Percentiles rank a stretch among this genome's conserved stretches.
These are phyloP conservation scores for Turdus rufiventris DNA, from an alignment of 2,113 vertebrate species.

Conservation along the genomic window DNA sequence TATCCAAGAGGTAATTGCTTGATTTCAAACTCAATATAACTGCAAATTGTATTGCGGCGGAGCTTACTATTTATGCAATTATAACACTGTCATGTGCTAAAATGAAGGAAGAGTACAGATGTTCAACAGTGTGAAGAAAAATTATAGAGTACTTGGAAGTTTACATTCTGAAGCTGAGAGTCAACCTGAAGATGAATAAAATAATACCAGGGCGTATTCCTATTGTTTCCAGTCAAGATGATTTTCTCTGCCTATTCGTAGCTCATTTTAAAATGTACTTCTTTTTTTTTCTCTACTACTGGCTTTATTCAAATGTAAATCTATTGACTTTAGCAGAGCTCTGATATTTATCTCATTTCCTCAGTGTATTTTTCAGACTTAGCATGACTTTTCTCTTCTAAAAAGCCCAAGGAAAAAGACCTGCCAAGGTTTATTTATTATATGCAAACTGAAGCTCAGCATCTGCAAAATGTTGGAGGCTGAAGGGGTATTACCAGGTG, in stretches of 20 bases:
- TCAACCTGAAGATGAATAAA: background rate
- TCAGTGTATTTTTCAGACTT: constrained; percentile 16
- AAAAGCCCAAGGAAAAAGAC: background rate
- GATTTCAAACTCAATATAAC: background rate
- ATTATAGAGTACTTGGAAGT: background rate
- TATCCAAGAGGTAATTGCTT: background rate
- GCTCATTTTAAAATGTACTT: background rate
- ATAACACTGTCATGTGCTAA: background rate
- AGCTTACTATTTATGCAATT: background rate
- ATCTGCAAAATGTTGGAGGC: background rate
- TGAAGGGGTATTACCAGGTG: background rate
- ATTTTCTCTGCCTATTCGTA: background rate
- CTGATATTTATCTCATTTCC: constrained; percentile 43
- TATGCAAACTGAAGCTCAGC: background rate
- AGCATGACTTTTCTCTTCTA: background rate
- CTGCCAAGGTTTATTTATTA: background rate
- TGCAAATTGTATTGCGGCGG: background rate
- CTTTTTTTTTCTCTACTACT: background rate
- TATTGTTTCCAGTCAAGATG: background rate
- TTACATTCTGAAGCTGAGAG: background rate
- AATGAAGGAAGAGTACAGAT: background rate
- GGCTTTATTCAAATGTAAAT: constrained; percentile 35
- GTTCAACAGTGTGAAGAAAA: background rate
- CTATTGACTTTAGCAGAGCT: constrained; percentile 14
- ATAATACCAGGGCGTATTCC: background rate